Base-by-base conservation (phyloP, 2,888 invertebrate species). In the Trachelus tabidus region DNA sequence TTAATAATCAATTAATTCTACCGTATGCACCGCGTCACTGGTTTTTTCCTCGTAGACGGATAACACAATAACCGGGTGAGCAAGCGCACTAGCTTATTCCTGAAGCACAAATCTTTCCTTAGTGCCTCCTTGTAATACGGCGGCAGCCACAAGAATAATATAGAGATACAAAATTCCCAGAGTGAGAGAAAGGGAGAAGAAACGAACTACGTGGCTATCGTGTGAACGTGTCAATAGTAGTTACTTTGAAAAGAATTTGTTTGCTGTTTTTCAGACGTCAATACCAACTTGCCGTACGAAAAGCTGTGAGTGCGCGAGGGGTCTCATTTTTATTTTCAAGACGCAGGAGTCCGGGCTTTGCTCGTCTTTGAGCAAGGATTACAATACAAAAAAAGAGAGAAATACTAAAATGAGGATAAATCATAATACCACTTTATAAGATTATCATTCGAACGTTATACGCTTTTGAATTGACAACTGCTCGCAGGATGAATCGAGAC, bases 281-380 rank as follows among this genome's bases (percentile, higher is more conserved):
- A 95, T 94, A 95, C 97, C 93, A 95, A 96, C 93, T 96, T 96
- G 94, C 97, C 97, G 93, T 97, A 97, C 93, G 97, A 97, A 94
- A 97, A 97, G 94, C 96, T 97, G 93, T 97, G 96, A 96, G 93
- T 88, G 88, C 92, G 92, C 92, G 92, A 86, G 92, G 92, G 93
- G 92, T 92, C 92, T 89, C 87, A 86, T 89, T 91, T 91, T 90
- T 92, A 92, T 89, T 92, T 92, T 91, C 90, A 92, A 92, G 89
- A 92, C 91, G 89, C 12, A 30, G 69, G 69, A 69, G 30, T 69
- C 33, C 33, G 69, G 69, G 69, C 69, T 69, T 69, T 69, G 33
- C 69, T 69, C 69, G 69, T 33, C 30, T 69, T 69, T 69, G 33
- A 40, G 15, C 40, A 15, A 40, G 40, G 40, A 40, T 40, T 40